Base-by-base conservation (phyloP, 2,113 vertebrate species). In the Chaetorhynchus papuensis region DNA sequence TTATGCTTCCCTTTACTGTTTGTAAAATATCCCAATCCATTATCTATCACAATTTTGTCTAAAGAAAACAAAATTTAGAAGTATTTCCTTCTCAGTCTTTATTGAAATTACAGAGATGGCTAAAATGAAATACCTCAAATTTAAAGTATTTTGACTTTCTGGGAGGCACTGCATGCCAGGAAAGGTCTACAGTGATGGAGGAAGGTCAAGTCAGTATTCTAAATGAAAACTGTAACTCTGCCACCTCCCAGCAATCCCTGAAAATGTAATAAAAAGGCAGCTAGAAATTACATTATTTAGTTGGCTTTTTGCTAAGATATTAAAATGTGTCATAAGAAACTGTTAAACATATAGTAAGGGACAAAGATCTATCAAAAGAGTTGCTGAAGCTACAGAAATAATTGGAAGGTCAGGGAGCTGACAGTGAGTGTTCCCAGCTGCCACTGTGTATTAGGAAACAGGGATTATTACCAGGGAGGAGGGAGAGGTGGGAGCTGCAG, bases 231-330 rank as follows among this genome's bases (percentile, higher is more conserved):
- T 49, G 30, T 41, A 66, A 65, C 42, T 91, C 91, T 92, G 65
- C 93, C 92, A 94, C 85, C 89, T 86, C 70, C 30, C 94, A 94
- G 79, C 19, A 41, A 95, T 87, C 49, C 87, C 77, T 52, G 49
- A 75, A 94, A 96, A 49, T 49, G 66, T 83, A 97, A 91, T 92
- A 86, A 92, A 70, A 70, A 77, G 63, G 70, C 82, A 83, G 66
- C 66, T 75, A 59, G 79, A 78, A 54, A 22, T 77, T 39, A 45
- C 64, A 63, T 35, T 12, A 53, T 88, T 84, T 79, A 85, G 39
- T 83, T 94, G 16, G 15, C 54, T 94, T 96, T 93, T 86, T 66
- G 76, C 82, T 81, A 72, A 76, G 54, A 66, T 72, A 37, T 74
- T 68, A 76, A 78, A 83, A 60, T 78, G 37, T 44, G 72, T 52